Percentiles rank a stretch among this genome's conserved stretches.
phyloP scores from a whole-genome alignment of 2,797 vertebrate genomes.

The Cynodonichthys magdalenae region DNA sequence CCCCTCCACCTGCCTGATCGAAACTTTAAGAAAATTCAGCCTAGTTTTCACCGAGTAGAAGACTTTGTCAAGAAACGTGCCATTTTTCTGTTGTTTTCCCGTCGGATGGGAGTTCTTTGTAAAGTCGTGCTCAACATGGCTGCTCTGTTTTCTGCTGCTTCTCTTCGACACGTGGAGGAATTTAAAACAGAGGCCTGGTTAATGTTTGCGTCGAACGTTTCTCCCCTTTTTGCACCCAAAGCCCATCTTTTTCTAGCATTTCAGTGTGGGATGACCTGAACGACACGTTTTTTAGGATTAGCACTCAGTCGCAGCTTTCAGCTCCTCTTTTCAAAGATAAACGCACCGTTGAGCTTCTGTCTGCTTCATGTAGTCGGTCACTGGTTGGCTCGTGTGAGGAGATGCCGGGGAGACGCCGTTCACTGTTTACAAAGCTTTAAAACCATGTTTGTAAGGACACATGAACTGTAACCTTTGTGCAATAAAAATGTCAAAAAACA shows the following conservation, averaged over 20 bases:
- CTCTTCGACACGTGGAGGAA: conserved; percentile 15
- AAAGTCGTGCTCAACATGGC: conserved; percentile 28
- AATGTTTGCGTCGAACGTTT: conserved; percentile 26
- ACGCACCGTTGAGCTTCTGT: conserved; percentile 15
- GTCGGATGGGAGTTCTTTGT: conserved; percentile 22
- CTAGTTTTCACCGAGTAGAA: conserved; percentile 34
- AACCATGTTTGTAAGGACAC: conserved; percentile 66
- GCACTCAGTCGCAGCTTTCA: not conserved
- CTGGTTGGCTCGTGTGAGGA: conserved; percentile 39
- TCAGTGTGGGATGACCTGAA: not conserved
- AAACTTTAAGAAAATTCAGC: conserved; percentile 17
- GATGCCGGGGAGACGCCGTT: conserved; percentile 55
- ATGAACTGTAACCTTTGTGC: conserved; percentile 72
- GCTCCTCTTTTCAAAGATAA: not conserved
- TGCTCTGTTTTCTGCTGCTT: conserved; percentile 35
- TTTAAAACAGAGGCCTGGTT: not conserved
- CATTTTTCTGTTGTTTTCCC: conserved; percentile 62
- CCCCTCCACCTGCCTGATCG: conserved; percentile 39
- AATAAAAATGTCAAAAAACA: conserved; percentile 73
- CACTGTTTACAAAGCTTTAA: conserved; percentile 82
- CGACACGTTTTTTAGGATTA: not conserved
- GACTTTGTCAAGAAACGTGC: conserved; percentile 61
- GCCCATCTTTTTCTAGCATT: conserved; percentile 50
- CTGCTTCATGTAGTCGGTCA: conserved; percentile 48
- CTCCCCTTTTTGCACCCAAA: conserved; percentile 34